Base-by-base conservation (phyloP, 1,140 invertebrate genomes). In the Zaprionus capensis region DNA sequence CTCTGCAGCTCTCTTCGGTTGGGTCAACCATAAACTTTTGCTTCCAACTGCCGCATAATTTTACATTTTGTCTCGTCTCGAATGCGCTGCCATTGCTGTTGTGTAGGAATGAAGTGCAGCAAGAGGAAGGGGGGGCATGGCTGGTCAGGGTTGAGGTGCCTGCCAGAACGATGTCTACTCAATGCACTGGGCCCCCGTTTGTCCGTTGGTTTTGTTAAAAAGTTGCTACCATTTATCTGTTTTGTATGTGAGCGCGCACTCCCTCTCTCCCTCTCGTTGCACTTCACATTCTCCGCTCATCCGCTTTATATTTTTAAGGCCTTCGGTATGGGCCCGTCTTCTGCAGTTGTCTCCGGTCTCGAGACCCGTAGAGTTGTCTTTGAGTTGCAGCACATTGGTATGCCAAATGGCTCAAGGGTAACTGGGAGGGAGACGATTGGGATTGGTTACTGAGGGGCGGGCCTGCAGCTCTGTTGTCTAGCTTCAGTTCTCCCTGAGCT, bases 181-280 rank as follows among this genome's bases (percentile, higher is more conserved):
- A 80, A 78, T 86, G 80, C 71, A 71, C 71, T 81, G 76, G 28
- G 24, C 44, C 17, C 38, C 71, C 63, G 51, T 66, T 74, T 77
- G 61, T 58, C 70, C 73, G 61, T 71, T 73, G 65, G 65, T 86
- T 87, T 86, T 88, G 84, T 83, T 78, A 78, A 88, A 85, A 88
- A 78, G 71, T 88, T 88, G 77, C 84, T 66, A 88, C 65, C 81
- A 88, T 87, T 87, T 87, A 87, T 88, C 84, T 84, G 81, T 76
- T 88, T 87, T 87, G 81, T 88, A 79, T 72, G 64, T 81, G 67
- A 65, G 58, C 24, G 63, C 49, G 31, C 31, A 28, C 51, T 0
- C 28, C 2, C 9, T 31, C 28, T 11, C 31, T 31, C 9, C 9
- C 31, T 31, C 31, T 62, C 63, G 36, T 53, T 56, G 53, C 62